Percentiles rank a stretch among this genome's conserved stretches.
Evolutionary conservation across 2,888 invertebrate species (phyloP).

Genomic region (Phyllotreta cruciferae): DNA sequence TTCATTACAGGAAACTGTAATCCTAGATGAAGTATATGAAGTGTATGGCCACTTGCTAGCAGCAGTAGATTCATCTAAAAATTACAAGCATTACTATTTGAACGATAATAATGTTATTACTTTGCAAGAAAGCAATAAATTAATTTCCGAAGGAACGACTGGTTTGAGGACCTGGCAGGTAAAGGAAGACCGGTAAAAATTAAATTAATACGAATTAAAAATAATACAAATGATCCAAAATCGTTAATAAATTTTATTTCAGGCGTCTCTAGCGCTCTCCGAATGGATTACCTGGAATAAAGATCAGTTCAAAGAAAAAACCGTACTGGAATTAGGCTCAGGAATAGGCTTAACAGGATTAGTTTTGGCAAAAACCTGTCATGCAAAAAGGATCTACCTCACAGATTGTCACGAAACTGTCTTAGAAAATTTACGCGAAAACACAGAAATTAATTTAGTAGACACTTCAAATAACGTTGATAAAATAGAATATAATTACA

Average conservation of each 20-base stretch:
- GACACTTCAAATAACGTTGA: not conserved
- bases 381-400: constrained; percentile 65
- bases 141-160: constrained; percentile 80
- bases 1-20: constrained; percentile 58
- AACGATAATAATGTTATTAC: constrained; percentile 62
- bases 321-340: constrained; percentile 76
- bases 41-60: constrained; percentile 66
- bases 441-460: constrained; percentile 68
- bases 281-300: constrained; percentile 73
- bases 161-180: constrained; percentile 82
- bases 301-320: constrained; percentile 63
- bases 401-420: constrained; percentile 77
- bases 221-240: not conserved
- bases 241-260: constrained; percentile 45
- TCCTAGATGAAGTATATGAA: constrained; percentile 72
- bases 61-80: constrained; percentile 59
- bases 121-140: constrained; percentile 73
- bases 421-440: constrained; percentile 67
- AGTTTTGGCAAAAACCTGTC: constrained; percentile 65
- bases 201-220: too few relatives aligned
- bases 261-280: constrained; percentile 74
- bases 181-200: too few relatives aligned
- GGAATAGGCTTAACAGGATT: constrained; percentile 80
- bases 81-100: constrained; percentile 68
- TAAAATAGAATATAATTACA: not conserved